Conservation (phyloP, 1,140 invertebrate genomes). For the Meteorus sp. region DNA sequence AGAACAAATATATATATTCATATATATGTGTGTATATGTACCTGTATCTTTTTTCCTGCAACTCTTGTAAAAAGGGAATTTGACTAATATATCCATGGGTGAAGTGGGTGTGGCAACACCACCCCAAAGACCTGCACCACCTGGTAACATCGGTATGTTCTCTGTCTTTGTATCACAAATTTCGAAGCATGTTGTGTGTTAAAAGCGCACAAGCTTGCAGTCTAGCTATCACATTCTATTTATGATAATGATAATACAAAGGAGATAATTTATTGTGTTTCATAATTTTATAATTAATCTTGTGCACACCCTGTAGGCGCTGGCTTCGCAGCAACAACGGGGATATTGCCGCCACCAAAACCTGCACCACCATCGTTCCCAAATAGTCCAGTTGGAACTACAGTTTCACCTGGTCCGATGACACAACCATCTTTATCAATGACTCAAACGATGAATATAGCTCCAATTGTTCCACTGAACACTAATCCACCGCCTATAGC, state of each 20-base stretch:
- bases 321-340: conserved; percentile 46
- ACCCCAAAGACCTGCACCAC: conserved; percentile 58
- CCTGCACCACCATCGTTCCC: conserved; percentile 56
- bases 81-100: conserved; percentile 35
- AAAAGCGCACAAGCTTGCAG: background rate
- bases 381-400: conserved; percentile 47
- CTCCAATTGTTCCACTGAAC: conserved; percentile 47
- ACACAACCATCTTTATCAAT: conserved; percentile 37
- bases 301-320: conserved; percentile 47
- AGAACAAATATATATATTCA: too few relatives aligned
- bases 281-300: background rate
- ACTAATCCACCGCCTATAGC: conserved; percentile 51
- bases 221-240: background rate
- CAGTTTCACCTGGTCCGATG: conserved; percentile 39
- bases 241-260: background rate
- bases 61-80: conserved; percentile 47
- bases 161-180: background rate
- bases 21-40: too few relatives aligned
- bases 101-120: conserved; percentile 39
- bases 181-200: background rate
- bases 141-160: conserved; percentile 56
- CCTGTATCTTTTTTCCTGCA: conserved; percentile 39
- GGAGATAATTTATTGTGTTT: background rate
- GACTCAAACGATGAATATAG: conserved; percentile 44
- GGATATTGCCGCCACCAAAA: conserved; percentile 48